Conservation (phyloP, 1,140 invertebrate genomes). For the Galleria mellonella region DNA sequence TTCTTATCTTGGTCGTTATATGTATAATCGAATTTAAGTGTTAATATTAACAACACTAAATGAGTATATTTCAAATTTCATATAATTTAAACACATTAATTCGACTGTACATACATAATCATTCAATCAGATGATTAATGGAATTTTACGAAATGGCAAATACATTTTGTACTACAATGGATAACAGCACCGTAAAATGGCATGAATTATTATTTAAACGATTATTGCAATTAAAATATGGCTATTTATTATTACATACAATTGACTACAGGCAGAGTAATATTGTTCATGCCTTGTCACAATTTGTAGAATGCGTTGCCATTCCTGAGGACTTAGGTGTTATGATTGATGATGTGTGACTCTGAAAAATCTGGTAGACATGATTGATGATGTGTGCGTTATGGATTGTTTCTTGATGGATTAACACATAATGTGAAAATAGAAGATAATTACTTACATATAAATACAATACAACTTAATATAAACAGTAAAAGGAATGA, state of each 20-base stretch:
- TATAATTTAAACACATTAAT: background rate
- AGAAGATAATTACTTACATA: background rate
- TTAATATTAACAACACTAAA: background rate
- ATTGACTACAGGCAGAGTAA: background rate
- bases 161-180: slow-evolving; percentile 24
- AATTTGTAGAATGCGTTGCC: too few species aligned
- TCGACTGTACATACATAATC: background rate
- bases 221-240: background rate
- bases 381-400: too few species aligned
- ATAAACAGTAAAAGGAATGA: slow-evolving; percentile 9
- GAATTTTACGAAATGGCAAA: slow-evolving; percentile 2
- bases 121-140: too few species aligned
- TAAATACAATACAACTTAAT: too few species aligned
- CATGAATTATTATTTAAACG: slow-evolving; percentile 9
- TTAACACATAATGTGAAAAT: background rate
- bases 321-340: too few species aligned
- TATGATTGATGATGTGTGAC: too few species aligned
- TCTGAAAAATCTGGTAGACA: too few species aligned
- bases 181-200: slow-evolving; percentile 26
- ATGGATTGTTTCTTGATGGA: too few species aligned
- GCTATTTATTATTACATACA: background rate
- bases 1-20: too few species aligned
- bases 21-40: background rate
- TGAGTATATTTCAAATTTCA: background rate
- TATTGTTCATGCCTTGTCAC: too few species aligned